Conservation (phyloP, 2,888 invertebrate species). For the Uropetala carovei region DNA sequence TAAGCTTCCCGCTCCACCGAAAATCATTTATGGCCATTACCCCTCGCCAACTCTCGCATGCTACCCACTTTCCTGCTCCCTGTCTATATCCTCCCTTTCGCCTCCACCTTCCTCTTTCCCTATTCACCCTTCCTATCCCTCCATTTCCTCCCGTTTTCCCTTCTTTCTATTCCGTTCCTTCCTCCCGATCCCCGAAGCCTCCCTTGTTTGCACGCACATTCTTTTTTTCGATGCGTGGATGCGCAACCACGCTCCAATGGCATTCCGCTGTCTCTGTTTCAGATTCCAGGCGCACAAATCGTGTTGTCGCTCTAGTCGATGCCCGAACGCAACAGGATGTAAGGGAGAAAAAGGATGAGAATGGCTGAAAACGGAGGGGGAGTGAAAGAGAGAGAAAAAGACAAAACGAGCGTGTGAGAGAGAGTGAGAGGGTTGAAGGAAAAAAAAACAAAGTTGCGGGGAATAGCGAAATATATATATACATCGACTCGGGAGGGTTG, state of each 20-base stretch:
- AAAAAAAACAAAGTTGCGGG: not conserved
- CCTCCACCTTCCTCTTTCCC: not conserved
- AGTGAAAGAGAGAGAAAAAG: not conserved
- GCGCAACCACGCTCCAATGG: conserved; percentile 15
- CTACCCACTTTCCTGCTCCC: not conserved
- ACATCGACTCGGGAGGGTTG: not conserved
- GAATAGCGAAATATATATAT: not conserved
- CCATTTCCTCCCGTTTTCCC: not conserved
- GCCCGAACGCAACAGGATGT: conserved; percentile 31
- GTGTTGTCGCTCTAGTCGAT: conserved; percentile 14
- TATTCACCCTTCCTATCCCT: not conserved
- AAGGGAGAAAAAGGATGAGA: not conserved
- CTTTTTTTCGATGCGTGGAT: not conserved
- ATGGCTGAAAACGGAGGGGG: not conserved
- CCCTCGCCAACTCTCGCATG: conserved; percentile 24
- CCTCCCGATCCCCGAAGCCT: not conserved
- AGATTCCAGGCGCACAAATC: conserved; percentile 5
- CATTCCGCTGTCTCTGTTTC: conserved; percentile 21
- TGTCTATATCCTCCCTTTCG: not conserved
- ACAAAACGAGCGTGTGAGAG: not conserved
- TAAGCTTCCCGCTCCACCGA: not conserved
- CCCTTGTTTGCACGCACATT: not conserved
- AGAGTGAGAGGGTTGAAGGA: not conserved
- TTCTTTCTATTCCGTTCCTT: not conserved
- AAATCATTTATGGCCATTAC: conserved; percentile 32